phyloP scores from a whole-genome alignment of 2,797 vertebrate species.

The Lepilemur ruficaudatus region DNA sequence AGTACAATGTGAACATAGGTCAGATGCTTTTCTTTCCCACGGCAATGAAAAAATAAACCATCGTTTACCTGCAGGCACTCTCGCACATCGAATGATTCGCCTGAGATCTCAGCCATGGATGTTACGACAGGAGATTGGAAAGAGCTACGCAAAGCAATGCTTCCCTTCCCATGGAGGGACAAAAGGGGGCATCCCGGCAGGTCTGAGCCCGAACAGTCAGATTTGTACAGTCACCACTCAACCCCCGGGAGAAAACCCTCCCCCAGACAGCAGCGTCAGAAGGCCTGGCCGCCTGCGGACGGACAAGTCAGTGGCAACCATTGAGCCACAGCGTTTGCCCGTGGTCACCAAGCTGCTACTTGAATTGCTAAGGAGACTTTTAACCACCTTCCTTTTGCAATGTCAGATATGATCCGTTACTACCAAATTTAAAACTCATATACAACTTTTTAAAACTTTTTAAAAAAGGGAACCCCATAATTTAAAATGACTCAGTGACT shows the following conservation, averaged over 20 bases:
- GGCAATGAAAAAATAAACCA: slow-evolving; percentile 3
- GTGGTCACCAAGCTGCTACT: background rate
- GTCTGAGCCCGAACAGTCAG: slow-evolving; percentile 51
- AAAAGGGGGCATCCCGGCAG: slow-evolving; percentile 40
- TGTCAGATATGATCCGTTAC: background rate
- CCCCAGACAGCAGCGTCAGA: background rate
- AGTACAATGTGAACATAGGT: background rate
- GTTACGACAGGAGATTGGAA: slow-evolving; percentile 48
- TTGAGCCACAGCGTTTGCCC: background rate
- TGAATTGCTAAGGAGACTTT: background rate
- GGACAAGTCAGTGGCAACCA: background rate
- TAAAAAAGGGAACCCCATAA: background rate
- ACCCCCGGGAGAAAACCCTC: slow-evolving; percentile 40
- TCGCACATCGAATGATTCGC: background rate
- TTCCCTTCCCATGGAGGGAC: slow-evolving; percentile 67
- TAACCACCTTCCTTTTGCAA: background rate
- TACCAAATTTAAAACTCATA: slow-evolving; percentile 29
- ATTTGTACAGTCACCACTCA: slow-evolving; percentile 47
- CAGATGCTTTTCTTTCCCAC: background rate
- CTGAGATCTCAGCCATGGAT: background rate
- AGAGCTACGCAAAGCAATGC: slow-evolving; percentile 49
- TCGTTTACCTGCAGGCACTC: slow-evolving; percentile 4
- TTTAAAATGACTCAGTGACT: slow-evolving; percentile 8
- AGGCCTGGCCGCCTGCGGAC: background rate
- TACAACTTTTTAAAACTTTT: background rate